Evolutionary conservation across 1,140 invertebrate species (phyloP), one percentile per base, ranked within the genome.

Genomic region (Pseudobourletiella spinata): DNA sequence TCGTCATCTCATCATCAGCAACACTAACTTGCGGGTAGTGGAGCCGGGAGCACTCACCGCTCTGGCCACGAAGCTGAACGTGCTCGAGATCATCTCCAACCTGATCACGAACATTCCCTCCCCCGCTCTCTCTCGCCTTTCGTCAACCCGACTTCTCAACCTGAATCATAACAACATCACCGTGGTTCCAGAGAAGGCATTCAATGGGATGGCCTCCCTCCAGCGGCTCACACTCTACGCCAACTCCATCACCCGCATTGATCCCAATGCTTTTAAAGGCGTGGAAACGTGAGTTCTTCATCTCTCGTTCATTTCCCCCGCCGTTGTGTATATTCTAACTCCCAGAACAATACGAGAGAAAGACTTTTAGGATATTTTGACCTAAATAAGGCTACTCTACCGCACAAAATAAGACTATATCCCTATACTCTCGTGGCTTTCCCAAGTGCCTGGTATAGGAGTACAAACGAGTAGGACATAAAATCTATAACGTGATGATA

Each of bases 171-270:
- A 95, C 73, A 88, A 87, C 71, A 85, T 90, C 68, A 81, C 76
- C 16, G 81, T 81, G 48, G 79, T 94, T 20, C 87, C 88, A 68
- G 80, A 81, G 39, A 82, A 81, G 57, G 88, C 88, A 20, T 92
- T 95, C 70, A 81, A 87, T 67, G 88, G 88, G 1, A 79, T 92
- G 65, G 86, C 89, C 63, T 89, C 88, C 3, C 78, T 91, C 50
- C 87, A 91, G 74, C 88, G 91, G 59, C 79, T 95, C 32, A 90
- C 88, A 43, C 75, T 94, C 18, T 93, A 93, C 73, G 89, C 88
- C 72, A 95, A 94, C 73, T 86, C 84, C 76, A 86, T 92, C 65
- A 81, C 80, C 51, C 79, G 74, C 20, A 83, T 93, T 51, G 88
- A 91, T 68, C 75, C 80, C 0, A 86, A 88, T 59, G 88, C 89